Conservation (phyloP, 2,888 invertebrate genomes). For the Calameuta pallipes region DNA sequence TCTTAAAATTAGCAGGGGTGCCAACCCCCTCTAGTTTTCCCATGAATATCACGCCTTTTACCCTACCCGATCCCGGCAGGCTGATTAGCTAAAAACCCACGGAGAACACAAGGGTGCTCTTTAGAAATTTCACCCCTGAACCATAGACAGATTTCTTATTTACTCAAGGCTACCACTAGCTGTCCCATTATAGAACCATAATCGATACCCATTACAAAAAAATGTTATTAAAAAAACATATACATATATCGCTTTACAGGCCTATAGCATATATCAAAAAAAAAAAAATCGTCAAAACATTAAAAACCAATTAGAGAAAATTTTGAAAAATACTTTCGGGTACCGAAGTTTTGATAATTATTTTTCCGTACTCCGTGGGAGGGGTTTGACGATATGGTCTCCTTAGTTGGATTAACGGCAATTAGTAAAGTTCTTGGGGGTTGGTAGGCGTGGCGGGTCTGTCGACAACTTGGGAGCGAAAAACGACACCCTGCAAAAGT, state of each 20-base stretch:
- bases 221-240: neutral
- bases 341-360: neutral
- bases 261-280: too few species aligned
- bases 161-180: neutral
- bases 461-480: conserved; percentile 30
- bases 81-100: too few species aligned
- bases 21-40: too few species aligned
- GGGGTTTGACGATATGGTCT: neutral
- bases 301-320: neutral
- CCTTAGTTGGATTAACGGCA: conserved; percentile 40
- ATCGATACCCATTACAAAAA: neutral
- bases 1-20: conserved; percentile 31
- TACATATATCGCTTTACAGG: accelerated
- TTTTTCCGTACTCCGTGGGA: neutral
- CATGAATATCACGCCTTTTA: too few species aligned
- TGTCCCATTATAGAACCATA: neutral
- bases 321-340: neutral
- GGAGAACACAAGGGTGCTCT: neutral
- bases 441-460: conserved; percentile 41
- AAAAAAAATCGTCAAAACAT: neutral
- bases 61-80: too few species aligned
- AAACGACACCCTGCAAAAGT: conserved; percentile 20
- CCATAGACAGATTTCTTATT: neutral
- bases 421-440: conserved; percentile 38
- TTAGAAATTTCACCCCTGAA: neutral